phyloP scores from a whole-genome alignment of 2,888 invertebrate genomes.

The Amphipyra berbera region DNA sequence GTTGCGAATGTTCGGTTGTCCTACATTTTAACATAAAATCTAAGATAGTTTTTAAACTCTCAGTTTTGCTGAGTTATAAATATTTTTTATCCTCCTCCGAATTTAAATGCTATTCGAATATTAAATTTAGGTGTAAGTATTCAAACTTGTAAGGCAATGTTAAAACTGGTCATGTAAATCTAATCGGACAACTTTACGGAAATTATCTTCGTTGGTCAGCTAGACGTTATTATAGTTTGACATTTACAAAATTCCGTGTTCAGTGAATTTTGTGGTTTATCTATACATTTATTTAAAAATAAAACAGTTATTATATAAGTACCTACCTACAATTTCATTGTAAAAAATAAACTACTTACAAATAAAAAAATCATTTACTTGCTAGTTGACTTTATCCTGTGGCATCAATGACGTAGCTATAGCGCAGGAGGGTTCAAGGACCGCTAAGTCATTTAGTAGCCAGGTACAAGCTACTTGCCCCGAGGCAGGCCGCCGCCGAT shows the following conservation, averaged over 20 bases:
- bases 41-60: conserved; percentile 8
- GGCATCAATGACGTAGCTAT: conserved; percentile 62
- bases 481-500: conserved; percentile 65
- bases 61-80: not conserved
- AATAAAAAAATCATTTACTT: conserved; percentile 45
- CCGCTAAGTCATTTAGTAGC: conserved; percentile 78
- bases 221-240: conserved; percentile 31
- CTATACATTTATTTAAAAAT: not conserved
- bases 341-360: conserved; percentile 21
- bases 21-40: conserved; percentile 60
- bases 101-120: conserved; percentile 29
- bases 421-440: conserved; percentile 75
- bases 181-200: conserved; percentile 56
- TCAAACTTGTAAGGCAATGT: conserved; percentile 43
- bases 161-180: conserved; percentile 63
- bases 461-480: conserved; percentile 75
- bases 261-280: conserved; percentile 3
- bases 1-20: conserved; percentile 65
- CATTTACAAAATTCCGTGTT: conserved; percentile 34
- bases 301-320: not conserved
- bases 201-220: conserved; percentile 44
- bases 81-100: conserved; percentile 5
- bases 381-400: conserved; percentile 62
- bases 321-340: not conserved
- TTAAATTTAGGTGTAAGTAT: conserved; percentile 23